phyloP scores from a whole-genome alignment of 2,888 invertebrate genomes.

The Colletes collaris region DNA sequence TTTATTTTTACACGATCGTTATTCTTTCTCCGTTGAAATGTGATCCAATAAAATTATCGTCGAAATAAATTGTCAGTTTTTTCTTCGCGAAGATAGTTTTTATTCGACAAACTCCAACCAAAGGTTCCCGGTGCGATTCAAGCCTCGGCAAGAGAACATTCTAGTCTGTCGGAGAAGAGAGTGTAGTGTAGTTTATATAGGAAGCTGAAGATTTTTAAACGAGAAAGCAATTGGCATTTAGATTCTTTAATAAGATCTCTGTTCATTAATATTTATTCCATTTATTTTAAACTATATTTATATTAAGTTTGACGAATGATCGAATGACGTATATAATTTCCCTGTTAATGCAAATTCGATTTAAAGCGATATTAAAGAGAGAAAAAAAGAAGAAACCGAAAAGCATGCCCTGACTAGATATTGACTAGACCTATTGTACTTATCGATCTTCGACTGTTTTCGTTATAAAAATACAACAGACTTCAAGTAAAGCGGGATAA shows the following conservation, averaged over 20 bases:
- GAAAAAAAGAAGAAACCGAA: background rate
- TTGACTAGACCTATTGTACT: background rate
- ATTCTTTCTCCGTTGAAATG: constrained; percentile 21
- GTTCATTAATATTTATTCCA: constrained; percentile 9
- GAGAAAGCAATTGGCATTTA: no score
- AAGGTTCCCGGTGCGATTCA: no score
- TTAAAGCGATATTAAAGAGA: background rate
- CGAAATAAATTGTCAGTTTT: background rate
- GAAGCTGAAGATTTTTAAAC: no score
- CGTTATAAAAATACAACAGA: background rate
- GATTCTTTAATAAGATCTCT: background rate
- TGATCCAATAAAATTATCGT: constrained; percentile 40
- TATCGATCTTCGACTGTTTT: background rate
- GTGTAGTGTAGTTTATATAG: no score
- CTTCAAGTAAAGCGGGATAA: background rate
- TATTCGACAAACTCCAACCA: no score
- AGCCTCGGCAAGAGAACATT: no score
- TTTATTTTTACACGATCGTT: constrained; percentile 37
- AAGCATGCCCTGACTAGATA: background rate
- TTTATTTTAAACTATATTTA: background rate
- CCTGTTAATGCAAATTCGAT: background rate
- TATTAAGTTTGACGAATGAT: background rate
- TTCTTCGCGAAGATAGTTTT: no score
- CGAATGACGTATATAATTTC: background rate
- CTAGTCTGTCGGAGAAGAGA: no score